Base-by-base conservation (phyloP, 2,113 vertebrate species). In the Hippopotamus amphibius region DNA sequence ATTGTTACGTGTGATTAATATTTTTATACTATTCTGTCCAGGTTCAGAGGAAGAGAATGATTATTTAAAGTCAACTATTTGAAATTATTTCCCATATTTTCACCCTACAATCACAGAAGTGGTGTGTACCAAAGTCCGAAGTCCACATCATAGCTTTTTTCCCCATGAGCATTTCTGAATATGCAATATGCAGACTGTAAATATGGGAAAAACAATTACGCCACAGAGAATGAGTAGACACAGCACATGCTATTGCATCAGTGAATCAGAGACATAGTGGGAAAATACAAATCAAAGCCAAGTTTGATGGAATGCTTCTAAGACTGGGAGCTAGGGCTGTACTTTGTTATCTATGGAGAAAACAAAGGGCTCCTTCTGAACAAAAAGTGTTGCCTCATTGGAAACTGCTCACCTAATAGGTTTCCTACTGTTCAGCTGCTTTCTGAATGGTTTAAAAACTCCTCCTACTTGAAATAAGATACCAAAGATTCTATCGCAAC, bases 261-360 rank as follows among this genome's bases (percentile, higher is more conserved):
- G 17, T 46, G 76, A 95, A 59, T 95, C 90, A 93, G 61, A 94
- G 16, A 63, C 55, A 76, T 0, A 74, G 63, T 3, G 2, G 71
- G 16, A 85, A 95, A 95, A 84, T 46, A 82, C 41, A 85, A 90
- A 96, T 82, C 82, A 93, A 77, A 83, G 68, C 37, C 74, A 59
- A 84, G 41, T 91, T 37, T 91, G 76, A 83, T 6, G 6, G 26
- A 89, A 79, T 50, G 63, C 26, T 63, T 69, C 37, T 48, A 90
- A 93, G 77, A 88, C 48, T 85, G 41, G 37, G 59, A 82, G 28
- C 24, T 59, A n/a, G 48, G 22, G n/a, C 4, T 93, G 11, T 6
- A 53, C 59, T 88, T 94, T 19, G 48, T 74, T 88, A 83, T 41
- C 63, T 61, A 59, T 2, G 41, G 46, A 71, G 21, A 33, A 93